These are phyloP conservation scores for Mus spretus DNA, from an alignment of 2,797 vertebrate genomes.

Conservation along the genomic window DNA sequence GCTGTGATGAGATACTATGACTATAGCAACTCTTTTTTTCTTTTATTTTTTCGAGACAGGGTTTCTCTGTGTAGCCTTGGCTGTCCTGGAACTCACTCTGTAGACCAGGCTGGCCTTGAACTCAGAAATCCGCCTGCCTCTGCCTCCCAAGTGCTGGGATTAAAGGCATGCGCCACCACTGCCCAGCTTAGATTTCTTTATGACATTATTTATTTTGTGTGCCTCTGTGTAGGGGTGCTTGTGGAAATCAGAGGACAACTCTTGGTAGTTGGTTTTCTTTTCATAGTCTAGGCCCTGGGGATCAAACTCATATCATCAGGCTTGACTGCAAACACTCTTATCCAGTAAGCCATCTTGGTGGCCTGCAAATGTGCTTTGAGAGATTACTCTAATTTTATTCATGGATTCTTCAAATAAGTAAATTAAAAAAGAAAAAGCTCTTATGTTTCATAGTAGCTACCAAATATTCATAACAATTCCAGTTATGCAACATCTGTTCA, in stretches of 20 bases:
- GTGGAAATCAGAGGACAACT: not conserved
- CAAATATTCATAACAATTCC: not conserved
- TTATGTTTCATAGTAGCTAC: conserved; percentile 6
- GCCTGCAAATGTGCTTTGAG: not conserved
- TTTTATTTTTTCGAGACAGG: no score
- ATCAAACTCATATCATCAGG: not conserved
- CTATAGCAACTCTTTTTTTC: no score
- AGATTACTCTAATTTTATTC: not conserved
- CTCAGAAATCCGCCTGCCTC: no score
- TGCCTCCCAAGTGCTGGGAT: no score
- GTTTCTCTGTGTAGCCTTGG: no score
- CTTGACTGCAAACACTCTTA: not conserved
- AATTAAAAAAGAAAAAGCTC: not conserved
- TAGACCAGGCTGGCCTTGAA: no score
- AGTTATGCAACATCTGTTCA: conserved; percentile 9
- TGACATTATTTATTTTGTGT: not conserved
- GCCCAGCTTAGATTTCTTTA: not conserved
- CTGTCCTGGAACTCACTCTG: no score
- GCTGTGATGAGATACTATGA: no score
- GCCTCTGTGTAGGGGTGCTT: not conserved
- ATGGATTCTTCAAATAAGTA: conserved; percentile 5
- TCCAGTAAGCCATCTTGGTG: not conserved
- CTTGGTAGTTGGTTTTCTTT: not conserved
- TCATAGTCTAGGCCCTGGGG: not conserved
- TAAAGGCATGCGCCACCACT: no score